phyloP scores from a whole-genome alignment of 2,797 vertebrate species.

The Erpetoichthys calabaricus region DNA sequence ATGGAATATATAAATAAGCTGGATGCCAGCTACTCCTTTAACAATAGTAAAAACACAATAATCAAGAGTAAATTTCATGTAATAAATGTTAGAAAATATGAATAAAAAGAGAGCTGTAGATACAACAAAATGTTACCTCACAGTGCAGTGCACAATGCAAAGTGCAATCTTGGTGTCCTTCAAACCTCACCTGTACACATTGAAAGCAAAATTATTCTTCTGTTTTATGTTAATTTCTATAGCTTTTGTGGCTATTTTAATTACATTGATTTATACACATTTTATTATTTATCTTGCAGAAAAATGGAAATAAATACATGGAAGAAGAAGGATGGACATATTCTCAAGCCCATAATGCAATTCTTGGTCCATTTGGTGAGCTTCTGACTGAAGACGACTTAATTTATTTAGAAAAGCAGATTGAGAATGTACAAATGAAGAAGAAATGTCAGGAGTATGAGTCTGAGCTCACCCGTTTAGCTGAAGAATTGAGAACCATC shows the following conservation, averaged over 20 bases:
- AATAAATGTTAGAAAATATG: too few species aligned
- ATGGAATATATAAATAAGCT: too few species aligned
- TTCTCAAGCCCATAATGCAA: conserved; percentile 73
- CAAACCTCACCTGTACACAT: background rate
- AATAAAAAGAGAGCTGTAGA: too few species aligned
- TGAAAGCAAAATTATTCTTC: background rate
- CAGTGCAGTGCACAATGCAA: too few species aligned
- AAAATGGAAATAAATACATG: conserved; percentile 33
- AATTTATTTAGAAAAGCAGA: conserved; percentile 74
- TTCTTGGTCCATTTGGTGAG: conserved; percentile 87
- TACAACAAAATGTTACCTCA: too few species aligned
- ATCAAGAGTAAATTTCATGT: too few species aligned
- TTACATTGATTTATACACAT: conserved; percentile 4
- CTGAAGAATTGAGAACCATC: conserved; percentile 65
- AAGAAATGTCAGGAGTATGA: conserved; percentile 70
- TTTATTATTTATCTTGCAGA: conserved; percentile 27
- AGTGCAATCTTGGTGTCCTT: too few species aligned
- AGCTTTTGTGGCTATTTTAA: conserved; percentile 25
- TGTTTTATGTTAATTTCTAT: conserved; percentile 10
- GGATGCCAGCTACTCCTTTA: too few species aligned
- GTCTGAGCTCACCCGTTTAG: conserved; percentile 65
- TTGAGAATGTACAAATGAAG: conserved; percentile 66
- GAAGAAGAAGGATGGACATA: conserved; percentile 68
- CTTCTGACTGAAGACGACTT: conserved; percentile 83
- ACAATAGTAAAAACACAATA: too few species aligned